Evolutionary conservation across 2,888 invertebrate genomes (phyloP), one percentile per base, ranked within the genome.

Genomic region (Leptogaster cylindrica): DNA sequence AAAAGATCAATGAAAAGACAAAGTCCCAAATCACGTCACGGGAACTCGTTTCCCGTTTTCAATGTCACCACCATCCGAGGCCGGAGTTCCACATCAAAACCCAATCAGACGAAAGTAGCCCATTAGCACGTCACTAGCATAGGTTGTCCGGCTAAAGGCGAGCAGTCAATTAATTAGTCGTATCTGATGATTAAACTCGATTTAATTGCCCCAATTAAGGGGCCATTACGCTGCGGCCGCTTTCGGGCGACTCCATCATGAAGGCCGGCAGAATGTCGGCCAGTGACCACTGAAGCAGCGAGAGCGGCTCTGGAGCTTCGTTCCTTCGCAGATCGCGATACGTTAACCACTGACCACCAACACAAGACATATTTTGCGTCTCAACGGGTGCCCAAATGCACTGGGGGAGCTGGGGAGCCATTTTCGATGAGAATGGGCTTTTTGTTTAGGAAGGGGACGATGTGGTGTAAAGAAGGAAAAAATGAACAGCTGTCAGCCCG

Each of bases 101-200:
- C 16, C 63, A 27, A 63, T 63, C 63, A 63, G 41, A 27, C 46
- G 31, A 63, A 63, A 63, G 41, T 20, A 12, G 25, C 58, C 41
- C 39, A 28, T 36, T 39, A 28, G 39, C 23, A 58, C 23, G 18
- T 20, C 12, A 46, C 18, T 12, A n/a, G 58, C 41, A 23, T 31
- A 23, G 25, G 58, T 25, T 23, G 20, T 41, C 7, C 23, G 31
- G 31, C 39, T 20, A 12, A 58, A 27, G 8, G 58, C 69, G 36
- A 48, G 27, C 46, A 66, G 46, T 52, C 69, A 63, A 69, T 69
- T 69, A 69, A 69, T 69, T 66, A 69, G 31, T 50, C 41, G 58
- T 46, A 65, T 50, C 63, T 65, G 44, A 58, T 69, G 69, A 69
- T 69, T 69, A 69, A 66, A 69, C 66, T 69, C 69, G 61, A 69